Base-by-base conservation (phyloP, 2,113 vertebrate species). In the Pelvicachromis taeniatus region DNA sequence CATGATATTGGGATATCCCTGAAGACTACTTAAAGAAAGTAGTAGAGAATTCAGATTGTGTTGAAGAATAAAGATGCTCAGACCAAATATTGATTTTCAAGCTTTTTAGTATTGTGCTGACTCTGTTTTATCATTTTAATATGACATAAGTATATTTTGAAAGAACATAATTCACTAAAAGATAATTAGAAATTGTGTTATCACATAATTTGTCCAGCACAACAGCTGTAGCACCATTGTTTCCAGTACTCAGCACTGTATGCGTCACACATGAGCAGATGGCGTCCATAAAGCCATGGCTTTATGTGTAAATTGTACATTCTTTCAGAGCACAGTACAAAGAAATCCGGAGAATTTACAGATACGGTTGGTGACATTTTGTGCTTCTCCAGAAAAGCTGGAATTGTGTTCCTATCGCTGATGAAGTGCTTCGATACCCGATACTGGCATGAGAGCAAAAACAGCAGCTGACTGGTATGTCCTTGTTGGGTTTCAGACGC, bases 401-500 rank as follows among this genome's bases (percentile, higher is more conserved):
- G 16, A 70, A 70, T 2, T 8, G 65, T 29, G 8, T 42, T 4
- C 13, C 8, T 3, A 38, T 78, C 0, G 0, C 14, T 78, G n/a
- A 75, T 29, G 53, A 48, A 14, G n/a, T 21, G 12, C n/a, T 68
- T 14, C 0, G 2, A 21, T 12, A 52, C 31, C 21, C 54, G 50
- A 40, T 4, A 21, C n/a, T 21, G 35, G 2, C 11, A 65, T 65
- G 13, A 5, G 35, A 65, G 61, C 35, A 40, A 45, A 78, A 68
- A 29, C 35, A 61, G 19, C 17, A 50, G n/a, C 42, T 9, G 38
- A 42, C 21, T 48, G 23, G 31, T 77, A 1, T 42, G 17, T 78
- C 2, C 81, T 19, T 81, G 11, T 78, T 90, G 21, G 10, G 85
- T 95, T 93, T 73, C 83, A 96, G 96, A 88, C 84, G 1, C 85